phyloP scores from a whole-genome alignment of 2,797 vertebrate species.

The Zenarchopterus dispar region DNA sequence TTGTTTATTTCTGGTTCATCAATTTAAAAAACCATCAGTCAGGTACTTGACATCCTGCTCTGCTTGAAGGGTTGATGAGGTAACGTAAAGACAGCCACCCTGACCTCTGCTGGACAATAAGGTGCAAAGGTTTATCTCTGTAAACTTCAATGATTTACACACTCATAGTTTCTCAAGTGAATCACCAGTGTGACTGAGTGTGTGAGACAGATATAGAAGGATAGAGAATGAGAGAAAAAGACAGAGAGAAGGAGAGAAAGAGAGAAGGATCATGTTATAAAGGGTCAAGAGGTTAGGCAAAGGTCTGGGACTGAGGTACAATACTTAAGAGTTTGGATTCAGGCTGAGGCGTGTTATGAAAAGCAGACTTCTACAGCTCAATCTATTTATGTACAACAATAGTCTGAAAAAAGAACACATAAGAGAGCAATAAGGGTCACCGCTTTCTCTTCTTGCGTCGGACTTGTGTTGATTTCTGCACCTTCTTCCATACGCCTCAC shows the following conservation, averaged over 20 bases:
- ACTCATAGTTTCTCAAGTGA: slow-evolving; percentile 57
- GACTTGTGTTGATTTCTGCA: slow-evolving; percentile 25
- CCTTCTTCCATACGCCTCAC: slow-evolving; percentile 46
- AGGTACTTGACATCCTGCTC: slow-evolving; percentile 57
- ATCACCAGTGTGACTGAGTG: slow-evolving; percentile 31
- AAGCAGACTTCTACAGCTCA: slow-evolving; percentile 66
- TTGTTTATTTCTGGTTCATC: slow-evolving; percentile 54
- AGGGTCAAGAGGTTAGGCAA: slow-evolving; percentile 47
- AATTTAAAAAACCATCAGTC: slow-evolving; percentile 25
- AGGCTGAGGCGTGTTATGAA: slow-evolving; percentile 66
- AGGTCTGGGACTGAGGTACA: slow-evolving; percentile 59
- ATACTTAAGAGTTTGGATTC: slow-evolving; percentile 63
- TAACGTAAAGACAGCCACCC: slow-evolving; percentile 67
- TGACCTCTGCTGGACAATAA: slow-evolving; percentile 71
- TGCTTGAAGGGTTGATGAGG: slow-evolving; percentile 70
- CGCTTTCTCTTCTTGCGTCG: slow-evolving; percentile 40
- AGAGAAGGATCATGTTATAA: slow-evolving; percentile 37
- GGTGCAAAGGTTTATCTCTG: slow-evolving; percentile 76
- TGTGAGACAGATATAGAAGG: slow-evolving; percentile 1
- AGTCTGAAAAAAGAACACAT: slow-evolving; percentile 28
- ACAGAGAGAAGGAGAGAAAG: background rate
- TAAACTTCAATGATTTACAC: slow-evolving; percentile 66
- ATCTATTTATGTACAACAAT: slow-evolving; percentile 71
- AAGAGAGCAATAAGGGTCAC: slow-evolving; percentile 25
- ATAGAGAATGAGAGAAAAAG: background rate